Evolutionary conservation across 2,797 vertebrate species (phyloP).

Genomic region (Intellagama lesueurii): DNA sequence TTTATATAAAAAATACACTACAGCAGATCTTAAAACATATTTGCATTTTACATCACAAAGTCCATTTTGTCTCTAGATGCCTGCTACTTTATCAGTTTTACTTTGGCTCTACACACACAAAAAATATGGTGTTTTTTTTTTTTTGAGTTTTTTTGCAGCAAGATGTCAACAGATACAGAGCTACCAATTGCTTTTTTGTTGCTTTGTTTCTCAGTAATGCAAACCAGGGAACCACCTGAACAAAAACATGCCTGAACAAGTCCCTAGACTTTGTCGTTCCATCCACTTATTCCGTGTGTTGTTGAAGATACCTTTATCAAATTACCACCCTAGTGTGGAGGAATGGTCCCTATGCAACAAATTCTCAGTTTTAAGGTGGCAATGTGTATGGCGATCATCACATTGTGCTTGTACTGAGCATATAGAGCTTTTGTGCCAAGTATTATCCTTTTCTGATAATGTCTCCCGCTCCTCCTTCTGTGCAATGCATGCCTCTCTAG

Average conservation of each 20-base stretch:
- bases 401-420: not conserved
- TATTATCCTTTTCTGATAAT: not conserved
- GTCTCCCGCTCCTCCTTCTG: too few relatives aligned
- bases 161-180: not conserved
- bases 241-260: slow-evolving; percentile 23
- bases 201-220: not conserved
- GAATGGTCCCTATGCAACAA: not conserved
- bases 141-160: not conserved
- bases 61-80: not conserved
- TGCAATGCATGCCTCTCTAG: not conserved
- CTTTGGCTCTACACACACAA: not conserved
- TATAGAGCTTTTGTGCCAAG: not conserved
- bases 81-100: not conserved
- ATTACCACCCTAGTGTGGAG: not conserved
- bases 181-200: not conserved
- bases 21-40: not conserved
- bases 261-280: not conserved
- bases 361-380: not conserved
- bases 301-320: not conserved
- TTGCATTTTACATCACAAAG: not conserved
- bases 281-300: not conserved
- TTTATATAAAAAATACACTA: slow-evolving; percentile 1
- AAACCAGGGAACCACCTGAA: not conserved
- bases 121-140: too few relatives aligned
- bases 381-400: not conserved